These are phyloP conservation scores for Macropis europaea DNA, from an alignment of 2,888 invertebrate genomes.

Conservation along the genomic window DNA sequence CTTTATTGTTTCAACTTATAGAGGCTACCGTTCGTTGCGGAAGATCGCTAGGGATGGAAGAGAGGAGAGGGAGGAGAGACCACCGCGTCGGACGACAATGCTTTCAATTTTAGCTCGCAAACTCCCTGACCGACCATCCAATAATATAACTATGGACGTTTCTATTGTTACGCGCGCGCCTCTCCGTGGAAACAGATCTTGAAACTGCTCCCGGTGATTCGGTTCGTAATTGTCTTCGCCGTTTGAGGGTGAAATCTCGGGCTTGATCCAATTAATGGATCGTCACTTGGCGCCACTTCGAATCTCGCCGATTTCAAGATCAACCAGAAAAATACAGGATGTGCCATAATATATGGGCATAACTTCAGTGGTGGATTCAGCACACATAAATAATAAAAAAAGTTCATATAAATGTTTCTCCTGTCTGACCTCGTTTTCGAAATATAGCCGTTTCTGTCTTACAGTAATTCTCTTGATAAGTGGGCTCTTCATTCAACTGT, in stretches of 20 bases:
- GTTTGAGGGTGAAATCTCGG: neutral
- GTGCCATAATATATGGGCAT: no score
- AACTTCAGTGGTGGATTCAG: no score
- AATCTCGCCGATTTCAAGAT: no score
- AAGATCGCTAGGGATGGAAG: slow-evolving; percentile 40
- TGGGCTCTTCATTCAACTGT: no score
- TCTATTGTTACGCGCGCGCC: slow-evolving; percentile 38
- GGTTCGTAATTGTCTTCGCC: slow-evolving; percentile 40
- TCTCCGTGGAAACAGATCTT: slow-evolving; percentile 45
- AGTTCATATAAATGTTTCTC: no score
- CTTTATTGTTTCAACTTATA: slow-evolving; percentile 74
- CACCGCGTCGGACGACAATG: slow-evolving; percentile 60
- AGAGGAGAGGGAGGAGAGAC: slow-evolving; percentile 12
- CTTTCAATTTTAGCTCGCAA: slow-evolving; percentile 59
- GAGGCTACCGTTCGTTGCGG: slow-evolving; percentile 50
- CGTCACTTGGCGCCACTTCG: no score
- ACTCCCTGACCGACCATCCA: slow-evolving; percentile 46
- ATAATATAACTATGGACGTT: slow-evolving; percentile 54
- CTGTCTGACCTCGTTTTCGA: no score
- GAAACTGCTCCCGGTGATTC: slow-evolving; percentile 31
- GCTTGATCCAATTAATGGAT: neutral
- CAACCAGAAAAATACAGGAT: no score
- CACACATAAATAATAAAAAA: no score
- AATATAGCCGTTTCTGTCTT: no score
- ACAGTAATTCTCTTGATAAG: no score